Evolutionary conservation across 2,888 invertebrate species (phyloP).

Genomic region (Drosophila niveifrons): DNA sequence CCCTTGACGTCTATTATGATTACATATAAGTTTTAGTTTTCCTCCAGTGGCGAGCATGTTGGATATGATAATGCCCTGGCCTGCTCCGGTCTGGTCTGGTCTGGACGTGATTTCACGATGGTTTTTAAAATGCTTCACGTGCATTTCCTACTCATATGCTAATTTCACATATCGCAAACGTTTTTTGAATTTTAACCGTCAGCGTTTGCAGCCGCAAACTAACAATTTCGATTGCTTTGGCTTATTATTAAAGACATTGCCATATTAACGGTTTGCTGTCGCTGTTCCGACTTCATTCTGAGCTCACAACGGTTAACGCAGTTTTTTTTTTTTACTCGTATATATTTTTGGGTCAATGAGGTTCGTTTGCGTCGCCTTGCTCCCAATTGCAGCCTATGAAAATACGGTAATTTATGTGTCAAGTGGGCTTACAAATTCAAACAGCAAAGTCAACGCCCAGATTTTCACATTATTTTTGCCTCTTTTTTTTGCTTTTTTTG

Average conservation of each 20-base stretch:
- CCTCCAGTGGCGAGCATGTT: constrained; percentile 11
- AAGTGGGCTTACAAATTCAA: constrained; percentile 42
- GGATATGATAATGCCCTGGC: constrained; percentile 38
- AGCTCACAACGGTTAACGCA: constrained; percentile 2
- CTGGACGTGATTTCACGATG: constrained; percentile 44
- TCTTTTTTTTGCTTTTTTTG: constrained; percentile 20
- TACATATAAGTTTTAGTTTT: constrained; percentile 26
- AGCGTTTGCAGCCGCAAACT: constrained; percentile 15
- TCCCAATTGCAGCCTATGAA: constrained; percentile 51
- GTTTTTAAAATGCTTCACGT: constrained; percentile 50
- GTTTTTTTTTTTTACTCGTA: constrained; percentile 1
- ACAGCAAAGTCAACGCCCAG: constrained; percentile 42
- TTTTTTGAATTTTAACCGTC: constrained; percentile 59
- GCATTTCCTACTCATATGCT: constrained; percentile 66
- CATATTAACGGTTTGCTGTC: constrained; percentile 33
- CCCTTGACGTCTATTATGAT: constrained; percentile 43
- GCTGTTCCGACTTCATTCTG: constrained; percentile 20
- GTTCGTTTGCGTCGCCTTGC: constrained; percentile 40
- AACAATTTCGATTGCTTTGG: constrained; percentile 34
- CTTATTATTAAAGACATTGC: constrained; percentile 41
- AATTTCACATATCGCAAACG: constrained; percentile 65
- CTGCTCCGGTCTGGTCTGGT: constrained; percentile 23
- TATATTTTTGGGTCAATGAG: constrained; percentile 51
- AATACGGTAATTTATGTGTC: constrained; percentile 62
- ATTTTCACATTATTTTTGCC: constrained; percentile 4